A percentile compares a stretch with the other conserved stretches of the same genome.
Conservation (phyloP, 2,113 vertebrate genomes). For the Hippotragus niger region DNA sequence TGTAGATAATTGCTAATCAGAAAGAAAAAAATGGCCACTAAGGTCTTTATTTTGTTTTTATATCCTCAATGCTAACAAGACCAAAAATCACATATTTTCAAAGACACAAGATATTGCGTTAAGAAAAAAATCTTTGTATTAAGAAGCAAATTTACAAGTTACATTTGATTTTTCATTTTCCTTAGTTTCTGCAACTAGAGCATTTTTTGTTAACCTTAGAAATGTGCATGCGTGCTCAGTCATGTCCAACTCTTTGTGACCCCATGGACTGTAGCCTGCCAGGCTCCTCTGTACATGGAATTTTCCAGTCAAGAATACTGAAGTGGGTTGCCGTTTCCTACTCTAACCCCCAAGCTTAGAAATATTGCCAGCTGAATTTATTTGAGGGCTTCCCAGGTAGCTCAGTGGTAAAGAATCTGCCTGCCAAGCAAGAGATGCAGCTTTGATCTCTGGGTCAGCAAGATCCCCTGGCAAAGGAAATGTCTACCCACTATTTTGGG, state of each 20-base stretch:
- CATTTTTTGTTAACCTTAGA: neutral
- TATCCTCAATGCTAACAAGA: neutral
- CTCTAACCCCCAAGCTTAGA: neutral
- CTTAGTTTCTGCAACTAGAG: neutral
- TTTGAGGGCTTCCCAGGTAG: neutral
- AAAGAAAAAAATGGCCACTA: neutral
- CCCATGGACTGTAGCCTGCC: neutral
- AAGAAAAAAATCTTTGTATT: neutral
- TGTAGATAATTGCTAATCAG: neutral
- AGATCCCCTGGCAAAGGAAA: neutral
- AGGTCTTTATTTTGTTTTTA: constrained; percentile 31
- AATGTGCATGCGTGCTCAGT: neutral
- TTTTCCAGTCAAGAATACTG: neutral
- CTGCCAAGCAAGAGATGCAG: neutral
- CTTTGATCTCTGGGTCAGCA: neutral
- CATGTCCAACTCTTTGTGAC: neutral
- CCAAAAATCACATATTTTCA: neutral
- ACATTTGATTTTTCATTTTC: neutral
- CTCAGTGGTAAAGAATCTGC: neutral
- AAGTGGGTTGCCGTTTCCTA: neutral
- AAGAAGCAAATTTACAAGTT: neutral
- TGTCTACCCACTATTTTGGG: neutral
- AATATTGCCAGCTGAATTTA: neutral
- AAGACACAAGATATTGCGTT: neutral
- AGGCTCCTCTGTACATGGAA: neutral